Percentiles rank a stretch among this genome's conserved stretches.
These are phyloP conservation scores for Lacerta bilineata DNA, from an alignment of 2,797 vertebrate species.

Conservation along the genomic window DNA sequence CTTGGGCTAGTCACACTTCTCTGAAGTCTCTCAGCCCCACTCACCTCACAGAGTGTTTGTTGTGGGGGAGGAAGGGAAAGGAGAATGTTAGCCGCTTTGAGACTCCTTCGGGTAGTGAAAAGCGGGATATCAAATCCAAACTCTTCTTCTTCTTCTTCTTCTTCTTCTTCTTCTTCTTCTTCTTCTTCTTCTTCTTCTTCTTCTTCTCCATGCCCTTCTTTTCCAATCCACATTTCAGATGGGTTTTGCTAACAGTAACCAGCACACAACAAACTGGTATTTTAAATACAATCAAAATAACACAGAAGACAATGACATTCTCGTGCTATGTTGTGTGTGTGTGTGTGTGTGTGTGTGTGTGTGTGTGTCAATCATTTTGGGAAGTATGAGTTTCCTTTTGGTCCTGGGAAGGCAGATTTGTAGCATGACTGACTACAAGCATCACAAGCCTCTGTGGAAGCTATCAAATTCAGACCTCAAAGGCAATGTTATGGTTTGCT, in stretches of 20 bases:
- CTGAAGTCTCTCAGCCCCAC: too few species aligned
- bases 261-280: slow-evolving; percentile 2
- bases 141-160: too few species aligned
- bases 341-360: too few species aligned
- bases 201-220: not conserved
- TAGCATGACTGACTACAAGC: slow-evolving; percentile 15
- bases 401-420: not conserved
- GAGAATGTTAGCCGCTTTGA: too few species aligned
- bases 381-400: slow-evolving; percentile 1
- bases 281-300: not conserved
- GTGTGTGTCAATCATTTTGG: not conserved
- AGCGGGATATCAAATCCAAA: too few species aligned
- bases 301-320: not conserved
- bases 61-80: too few species aligned
- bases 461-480: slow-evolving; percentile 33
- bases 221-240: not conserved
- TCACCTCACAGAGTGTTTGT: too few species aligned
- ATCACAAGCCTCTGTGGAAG: slow-evolving; percentile 15
- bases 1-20: too few species aligned
- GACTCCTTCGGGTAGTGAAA: too few species aligned
- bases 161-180: too few species aligned
- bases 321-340: not conserved
- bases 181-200: too few species aligned
- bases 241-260: not conserved
- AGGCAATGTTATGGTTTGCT: slow-evolving; percentile 42